phyloP scores from a whole-genome alignment of 2,797 vertebrate genomes.

The Danio albolineatus region DNA sequence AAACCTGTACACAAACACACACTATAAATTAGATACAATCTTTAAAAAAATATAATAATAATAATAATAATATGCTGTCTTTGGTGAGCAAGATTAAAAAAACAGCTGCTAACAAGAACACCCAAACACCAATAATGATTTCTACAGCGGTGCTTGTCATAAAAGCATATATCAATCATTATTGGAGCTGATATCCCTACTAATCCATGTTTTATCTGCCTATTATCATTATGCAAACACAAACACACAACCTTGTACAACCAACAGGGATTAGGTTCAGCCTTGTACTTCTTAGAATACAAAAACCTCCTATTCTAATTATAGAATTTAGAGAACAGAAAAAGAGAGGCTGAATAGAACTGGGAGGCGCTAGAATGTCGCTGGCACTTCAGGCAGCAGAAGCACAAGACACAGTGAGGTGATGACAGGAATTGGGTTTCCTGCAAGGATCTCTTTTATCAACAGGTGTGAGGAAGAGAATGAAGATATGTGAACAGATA shows the following conservation, averaged over 20 bases:
- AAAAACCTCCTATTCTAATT: background rate
- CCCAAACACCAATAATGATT: background rate
- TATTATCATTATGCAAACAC: slow-evolving; percentile 22
- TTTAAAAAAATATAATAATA: too few species aligned
- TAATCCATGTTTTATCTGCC: background rate
- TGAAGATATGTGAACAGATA: slow-evolving; percentile 79
- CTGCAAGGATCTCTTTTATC: slow-evolving; percentile 78
- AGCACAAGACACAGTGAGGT: slow-evolving; percentile 58
- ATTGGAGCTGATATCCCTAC: background rate
- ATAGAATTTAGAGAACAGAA: background rate
- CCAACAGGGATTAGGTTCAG: background rate
- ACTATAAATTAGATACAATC: too few species aligned
- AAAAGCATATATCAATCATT: slow-evolving; percentile 12
- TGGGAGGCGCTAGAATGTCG: slow-evolving; percentile 34
- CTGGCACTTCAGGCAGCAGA: slow-evolving; percentile 57
- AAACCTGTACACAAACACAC: too few species aligned
- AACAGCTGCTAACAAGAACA: background rate
- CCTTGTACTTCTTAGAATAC: background rate
- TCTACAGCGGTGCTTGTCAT: background rate
- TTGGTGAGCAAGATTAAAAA: too few species aligned
- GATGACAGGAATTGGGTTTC: slow-evolving; percentile 72
- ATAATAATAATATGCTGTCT: too few species aligned
- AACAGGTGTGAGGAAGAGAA: slow-evolving; percentile 82
- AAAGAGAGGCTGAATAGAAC: background rate
- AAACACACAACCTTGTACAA: background rate